A percentile compares a stretch with the other conserved stretches of the same genome.
These are phyloP conservation scores for Vidua chalybeata DNA, from an alignment of 2,113 vertebrate species.

Conservation along the genomic window DNA sequence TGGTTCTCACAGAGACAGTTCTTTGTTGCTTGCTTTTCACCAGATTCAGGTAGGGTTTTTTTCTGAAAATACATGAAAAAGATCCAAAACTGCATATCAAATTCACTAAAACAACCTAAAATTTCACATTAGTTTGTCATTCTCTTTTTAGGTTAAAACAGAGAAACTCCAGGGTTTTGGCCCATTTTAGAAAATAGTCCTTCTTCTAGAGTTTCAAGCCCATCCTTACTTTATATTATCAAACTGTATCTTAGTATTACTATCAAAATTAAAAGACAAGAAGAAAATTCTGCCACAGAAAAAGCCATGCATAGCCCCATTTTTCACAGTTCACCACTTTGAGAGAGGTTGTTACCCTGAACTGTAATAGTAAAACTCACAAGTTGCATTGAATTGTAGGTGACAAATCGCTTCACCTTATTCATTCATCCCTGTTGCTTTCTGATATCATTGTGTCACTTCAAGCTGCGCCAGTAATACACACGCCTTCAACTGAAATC, in stretches of 20 bases:
- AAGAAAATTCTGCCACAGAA: background rate
- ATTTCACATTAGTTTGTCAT: background rate
- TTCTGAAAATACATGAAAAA: background rate
- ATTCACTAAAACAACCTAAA: background rate
- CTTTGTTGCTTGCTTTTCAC: background rate
- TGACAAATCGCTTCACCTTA: slow-evolving; percentile 52
- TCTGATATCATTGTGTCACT: slow-evolving; percentile 57
- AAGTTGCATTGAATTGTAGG: slow-evolving; percentile 26
- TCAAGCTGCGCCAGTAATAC: slow-evolving; percentile 51
- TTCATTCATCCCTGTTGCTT: slow-evolving; percentile 56
- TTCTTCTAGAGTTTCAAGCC: background rate
- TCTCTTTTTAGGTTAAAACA: background rate
- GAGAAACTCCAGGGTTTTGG: background rate
- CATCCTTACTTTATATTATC: background rate
- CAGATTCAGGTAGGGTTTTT: background rate
- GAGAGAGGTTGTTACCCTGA: background rate
- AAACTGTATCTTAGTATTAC: background rate
- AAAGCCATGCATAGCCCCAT: background rate
- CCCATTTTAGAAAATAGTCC: background rate
- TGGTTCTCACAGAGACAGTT: background rate
- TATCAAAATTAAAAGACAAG: slow-evolving; percentile 20
- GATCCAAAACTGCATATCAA: background rate
- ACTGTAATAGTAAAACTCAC: slow-evolving; percentile 1
- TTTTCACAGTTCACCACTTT: slow-evolving; percentile 5
- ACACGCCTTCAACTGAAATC: slow-evolving; percentile 52